A percentile compares a stretch with the other conserved stretches of the same genome.
Conservation (phyloP, 2,113 vertebrate genomes). For the Monarcha castaneiventris region DNA sequence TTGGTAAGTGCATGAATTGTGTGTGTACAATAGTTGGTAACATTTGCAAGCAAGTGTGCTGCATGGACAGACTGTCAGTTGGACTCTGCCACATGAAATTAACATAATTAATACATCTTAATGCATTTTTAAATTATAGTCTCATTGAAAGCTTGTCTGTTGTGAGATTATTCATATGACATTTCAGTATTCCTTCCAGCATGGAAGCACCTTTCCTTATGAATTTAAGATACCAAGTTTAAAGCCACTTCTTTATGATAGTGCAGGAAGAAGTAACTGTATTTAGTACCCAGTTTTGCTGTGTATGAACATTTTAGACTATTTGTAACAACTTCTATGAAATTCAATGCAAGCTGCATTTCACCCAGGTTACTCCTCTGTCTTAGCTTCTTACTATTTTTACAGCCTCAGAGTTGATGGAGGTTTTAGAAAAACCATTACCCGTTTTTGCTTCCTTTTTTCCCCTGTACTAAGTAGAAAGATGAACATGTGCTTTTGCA, state of each 20-base stretch:
- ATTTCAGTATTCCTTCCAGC: neutral
- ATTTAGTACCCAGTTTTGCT: neutral
- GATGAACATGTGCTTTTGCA: neutral
- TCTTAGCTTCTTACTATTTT: neutral
- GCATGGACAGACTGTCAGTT: neutral
- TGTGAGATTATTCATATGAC: neutral
- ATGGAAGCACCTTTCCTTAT: neutral
- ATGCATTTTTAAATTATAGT: neutral
- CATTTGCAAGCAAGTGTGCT: neutral
- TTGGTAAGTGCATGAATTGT: slow-evolving; percentile 75
- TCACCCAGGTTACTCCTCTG: neutral
- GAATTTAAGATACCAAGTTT: neutral
- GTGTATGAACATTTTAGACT: neutral
- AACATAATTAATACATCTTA: neutral
- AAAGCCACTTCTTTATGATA: neutral
- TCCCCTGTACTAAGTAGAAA: neutral
- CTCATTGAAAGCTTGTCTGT: neutral
- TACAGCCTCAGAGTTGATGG: neutral
- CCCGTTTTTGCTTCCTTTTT: neutral
- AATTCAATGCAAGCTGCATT: neutral
- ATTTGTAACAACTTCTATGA: neutral
- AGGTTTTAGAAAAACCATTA: neutral
- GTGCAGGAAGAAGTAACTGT: neutral
- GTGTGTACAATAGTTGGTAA: neutral
- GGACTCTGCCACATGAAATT: neutral